Evolutionary conservation across 2,797 vertebrate species (phyloP), one percentile per base, ranked within the genome.

Genomic region (Sebastes minor): DNA sequence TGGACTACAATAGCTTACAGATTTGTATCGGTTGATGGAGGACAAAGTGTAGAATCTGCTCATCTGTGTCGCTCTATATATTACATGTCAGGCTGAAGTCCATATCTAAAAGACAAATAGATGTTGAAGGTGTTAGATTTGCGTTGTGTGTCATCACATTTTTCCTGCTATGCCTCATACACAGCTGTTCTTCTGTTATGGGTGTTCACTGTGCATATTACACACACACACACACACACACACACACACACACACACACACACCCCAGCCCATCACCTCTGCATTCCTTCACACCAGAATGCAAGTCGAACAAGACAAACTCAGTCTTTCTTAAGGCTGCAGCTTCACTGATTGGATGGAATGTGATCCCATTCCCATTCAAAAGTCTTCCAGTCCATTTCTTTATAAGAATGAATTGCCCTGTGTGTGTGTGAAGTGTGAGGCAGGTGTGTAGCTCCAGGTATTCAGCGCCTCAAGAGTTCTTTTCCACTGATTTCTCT

Each of bases 81-180:
- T 38, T 22, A 5, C 10, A 61, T 33, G 42, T 66, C 49, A 63
- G 52, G 5, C 35, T 68, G 16, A 53, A 30, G 30, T 59, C 12
- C 12, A 38, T 32, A 61, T 56, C 8, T 46, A 8, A 52, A 52
- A 60, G 32, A 42, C 52, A 30, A 63, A 32, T 42, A 46, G 53
- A 74, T 53, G 49, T 32, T 75, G 59, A 80, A 76, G 55, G 57
- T 81, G 59, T 70, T 65, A 62, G 27, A 84, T 80, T 84, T 78
- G 73, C 27, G 68, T 56, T 71, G 74, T 83, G 86, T 84, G 88
- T 90, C 88, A 82, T 82, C 84, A 86, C 80, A 86, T 85, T 80
- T 83, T 80, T 82, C 59, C 66, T 63, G 80, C 55, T 28, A 2
- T 80, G 81, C 33, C 74, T 91, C 84, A 88, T 73, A 8, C 86